Base-by-base conservation (phyloP, 2,797 vertebrate genomes). In the Sternarchorhynchus goeldii region DNA sequence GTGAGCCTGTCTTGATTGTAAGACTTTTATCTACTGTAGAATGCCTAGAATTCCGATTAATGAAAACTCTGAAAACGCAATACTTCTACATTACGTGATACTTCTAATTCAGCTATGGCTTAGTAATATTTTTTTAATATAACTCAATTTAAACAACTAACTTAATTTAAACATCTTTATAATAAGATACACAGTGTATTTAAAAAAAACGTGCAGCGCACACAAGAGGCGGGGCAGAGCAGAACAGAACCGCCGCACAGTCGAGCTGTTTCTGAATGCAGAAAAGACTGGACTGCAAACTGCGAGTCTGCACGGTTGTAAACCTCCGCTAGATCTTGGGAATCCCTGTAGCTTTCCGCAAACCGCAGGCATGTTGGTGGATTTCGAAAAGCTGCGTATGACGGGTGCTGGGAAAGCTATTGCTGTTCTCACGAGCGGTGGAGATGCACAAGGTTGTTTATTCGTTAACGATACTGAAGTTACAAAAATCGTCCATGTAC, bases 371-470 rank as follows among this genome's bases (percentile, higher is more conserved):
- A 86, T 86, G 85, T 81, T 89, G 5, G 82, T 92, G 86, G 93
- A 94, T 81, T 82, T 97, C 86, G 96, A 97, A 90, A 95, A 94
- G 91, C 90, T 97, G 89, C 95, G 94, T 85, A 95, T 94, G 93
- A 90, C 90, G 29, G 94, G 95, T 7, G 93, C 95, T 36, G 97
- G 96, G 20, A 94, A 95, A 81, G 95, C 96, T 83, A 93, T 98
- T 12, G 96, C 95, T 0, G 96, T 98, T 45, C 89, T 98, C 85
- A 98, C 97, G 72, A 97, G 97, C 89, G 97, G 97, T 25, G 97
- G 97, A 81, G 97, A 98, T 86, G 96, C 97, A 81, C 96, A 98
- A 96, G 97, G 96, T 97, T 90, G 75, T 1, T 50, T 32, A 12
- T 64, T 50, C 7, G 45, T 45, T 25, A 39, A 0, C 20, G 20